Evolutionary conservation across 2,113 vertebrate genomes (phyloP), one percentile per base, ranked within the genome.

Genomic region (Ctenomys sociabilis): DNA sequence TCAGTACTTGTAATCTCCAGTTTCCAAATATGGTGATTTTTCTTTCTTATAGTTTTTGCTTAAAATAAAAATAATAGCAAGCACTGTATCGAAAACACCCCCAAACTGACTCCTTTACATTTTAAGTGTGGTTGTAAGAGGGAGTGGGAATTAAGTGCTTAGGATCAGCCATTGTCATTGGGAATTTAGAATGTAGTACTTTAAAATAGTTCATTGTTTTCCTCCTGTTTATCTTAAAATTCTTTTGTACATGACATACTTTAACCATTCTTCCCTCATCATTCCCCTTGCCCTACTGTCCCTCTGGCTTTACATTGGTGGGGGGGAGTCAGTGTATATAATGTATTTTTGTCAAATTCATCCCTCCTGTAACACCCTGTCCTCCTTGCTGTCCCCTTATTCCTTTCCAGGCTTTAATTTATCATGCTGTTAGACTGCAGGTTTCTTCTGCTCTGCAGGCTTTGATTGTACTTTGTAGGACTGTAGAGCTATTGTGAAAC

Each of bases 11-110:
- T 88, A 45, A 24, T 85, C 28, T 92, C n/a, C 24, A 88, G 72
- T 94, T 90, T 95, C 87, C 37, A 85, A 77, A 91, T 94, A 35
- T 45, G n/a, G 35, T 83, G 61, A 91, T 80, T 35, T 68, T 59
- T 40, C 77, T 54, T 92, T 87, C 10, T 89, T 72, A 84, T 0
- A 49, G 37, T n/a, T 87, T 87, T 35, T 84, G 40, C 26, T 88
- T 75, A 57, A 85, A 81, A 54, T 59, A 85, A 85, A 85, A 63
- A 84, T 45, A 70, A 43, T n/a, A 26, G 40, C 21, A 40, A 21
- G 43, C 0, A n/a, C 0, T 14, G 12, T 40, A 3, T 9, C 26
- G 1, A 24, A 11, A 17, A 24, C 49, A 8, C 49, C 13, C 26
- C 66, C 66, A 49, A 54, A 91, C 13, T 57, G 43, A 26, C 19